phyloP scores from a whole-genome alignment of 2,113 vertebrate genomes.

The Apeltes quadracus region DNA sequence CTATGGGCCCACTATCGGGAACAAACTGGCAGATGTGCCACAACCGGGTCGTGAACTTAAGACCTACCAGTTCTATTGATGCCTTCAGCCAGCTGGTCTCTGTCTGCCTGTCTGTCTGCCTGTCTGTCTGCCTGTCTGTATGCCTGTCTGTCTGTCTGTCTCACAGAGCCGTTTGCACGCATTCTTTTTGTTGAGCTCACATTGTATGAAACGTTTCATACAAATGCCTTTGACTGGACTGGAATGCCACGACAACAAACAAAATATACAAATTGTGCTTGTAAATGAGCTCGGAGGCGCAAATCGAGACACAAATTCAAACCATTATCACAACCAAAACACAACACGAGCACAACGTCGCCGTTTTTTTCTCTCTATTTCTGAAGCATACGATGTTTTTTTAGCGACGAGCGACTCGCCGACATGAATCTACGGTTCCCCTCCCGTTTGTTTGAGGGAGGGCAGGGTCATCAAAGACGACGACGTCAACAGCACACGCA shows the following conservation, averaged over 20 bases:
- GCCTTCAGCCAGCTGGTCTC: neutral
- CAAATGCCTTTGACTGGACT: neutral
- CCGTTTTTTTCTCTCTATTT: neutral
- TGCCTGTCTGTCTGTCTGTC: no score
- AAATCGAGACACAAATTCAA: neutral
- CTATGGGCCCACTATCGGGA: no score
- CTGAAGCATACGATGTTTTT: neutral
- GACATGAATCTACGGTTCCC: neutral
- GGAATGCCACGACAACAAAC: neutral
- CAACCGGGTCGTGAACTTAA: neutral
- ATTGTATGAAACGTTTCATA: no score
- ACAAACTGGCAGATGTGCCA: no score
- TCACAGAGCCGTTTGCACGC: no score
- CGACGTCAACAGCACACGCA: neutral
- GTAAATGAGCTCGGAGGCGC: neutral
- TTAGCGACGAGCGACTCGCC: neutral
- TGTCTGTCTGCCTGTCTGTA: no score
- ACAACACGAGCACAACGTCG: neutral
- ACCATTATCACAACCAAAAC: neutral
- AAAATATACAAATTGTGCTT: neutral
- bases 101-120: no score
- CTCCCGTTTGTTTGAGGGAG: neutral
- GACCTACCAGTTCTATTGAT: neutral
- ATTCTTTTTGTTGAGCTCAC: no score
- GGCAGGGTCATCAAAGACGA: constrained; percentile 7